phyloP scores from a whole-genome alignment of 92 coral and sea anemone genomes.

The Porites rus region DNA sequence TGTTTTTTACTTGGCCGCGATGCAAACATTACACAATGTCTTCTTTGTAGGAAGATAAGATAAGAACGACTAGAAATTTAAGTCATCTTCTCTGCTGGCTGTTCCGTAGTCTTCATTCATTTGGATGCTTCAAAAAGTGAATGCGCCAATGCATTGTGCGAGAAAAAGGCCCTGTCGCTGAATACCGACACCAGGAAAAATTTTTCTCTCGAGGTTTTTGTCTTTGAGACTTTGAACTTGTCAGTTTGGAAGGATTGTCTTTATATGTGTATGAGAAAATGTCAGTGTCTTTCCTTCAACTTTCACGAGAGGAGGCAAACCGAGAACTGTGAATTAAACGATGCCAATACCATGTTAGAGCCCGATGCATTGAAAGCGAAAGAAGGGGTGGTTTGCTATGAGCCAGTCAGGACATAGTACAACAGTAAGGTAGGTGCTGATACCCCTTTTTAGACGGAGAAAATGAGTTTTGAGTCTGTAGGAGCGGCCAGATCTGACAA shows the following conservation, averaged over 20 bases:
- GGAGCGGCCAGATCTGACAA: no score
- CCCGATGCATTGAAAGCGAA: slow-evolving; percentile 1
- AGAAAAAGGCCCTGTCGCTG: not conserved
- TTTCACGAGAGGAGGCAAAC: slow-evolving; percentile 1
- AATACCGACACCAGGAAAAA: not conserved
- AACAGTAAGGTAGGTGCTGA: not conserved
- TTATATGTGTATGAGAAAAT: not conserved
- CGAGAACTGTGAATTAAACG: slow-evolving; percentile 20
- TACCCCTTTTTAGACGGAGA: no score
- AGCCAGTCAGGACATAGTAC: not conserved
- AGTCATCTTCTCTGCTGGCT: no score
- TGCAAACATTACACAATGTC: no score
- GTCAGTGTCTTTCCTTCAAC: slow-evolving; percentile 21
- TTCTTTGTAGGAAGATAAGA: no score
- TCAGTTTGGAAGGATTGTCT: not conserved
- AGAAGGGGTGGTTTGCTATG: not conserved
- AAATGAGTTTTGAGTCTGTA: no score
- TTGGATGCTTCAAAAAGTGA: not conserved
- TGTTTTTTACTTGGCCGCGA: no score
- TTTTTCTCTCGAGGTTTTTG: not conserved
- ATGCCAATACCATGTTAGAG: not conserved
- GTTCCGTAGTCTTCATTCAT: no score
- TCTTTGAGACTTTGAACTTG: not conserved
- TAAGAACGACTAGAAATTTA: no score
- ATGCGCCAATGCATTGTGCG: no score